Conservation (phyloP, 1,140 invertebrate genomes). For the Theocolax elegans region DNA sequence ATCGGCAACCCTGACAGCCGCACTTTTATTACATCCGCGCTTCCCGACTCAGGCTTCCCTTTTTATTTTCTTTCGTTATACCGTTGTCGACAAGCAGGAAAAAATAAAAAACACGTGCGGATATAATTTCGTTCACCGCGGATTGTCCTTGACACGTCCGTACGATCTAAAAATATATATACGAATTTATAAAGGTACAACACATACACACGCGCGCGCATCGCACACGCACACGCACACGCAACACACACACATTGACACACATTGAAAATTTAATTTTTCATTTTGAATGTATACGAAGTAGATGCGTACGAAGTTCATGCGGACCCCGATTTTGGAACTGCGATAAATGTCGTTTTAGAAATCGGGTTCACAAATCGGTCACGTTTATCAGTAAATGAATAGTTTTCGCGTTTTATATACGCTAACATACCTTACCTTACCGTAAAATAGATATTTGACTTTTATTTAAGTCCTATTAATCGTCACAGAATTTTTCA, state of each 20-base stretch:
- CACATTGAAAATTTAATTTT: too few relatives aligned
- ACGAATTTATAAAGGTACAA: not conserved
- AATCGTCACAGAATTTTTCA: not conserved
- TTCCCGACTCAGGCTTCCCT: not conserved
- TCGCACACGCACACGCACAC: too few relatives aligned
- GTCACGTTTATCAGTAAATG: not conserved
- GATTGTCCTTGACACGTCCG: conserved; percentile 21
- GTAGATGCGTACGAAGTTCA: not conserved
- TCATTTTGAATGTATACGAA: not conserved
- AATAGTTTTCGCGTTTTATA: not conserved
- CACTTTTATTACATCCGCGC: conserved; percentile 47
- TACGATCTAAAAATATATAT: conserved; percentile 11
- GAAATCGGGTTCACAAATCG: not conserved
- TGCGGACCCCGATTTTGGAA: not conserved
- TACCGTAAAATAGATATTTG: conserved; percentile 2
- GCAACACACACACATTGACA: too few relatives aligned
- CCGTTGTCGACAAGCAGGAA: not conserved
- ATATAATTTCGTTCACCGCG: not conserved
- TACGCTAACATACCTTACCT: not conserved
- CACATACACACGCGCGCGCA: too few relatives aligned
- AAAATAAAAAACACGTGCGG: not conserved
- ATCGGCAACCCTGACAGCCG: conserved; percentile 45
- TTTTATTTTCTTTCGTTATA: not conserved
- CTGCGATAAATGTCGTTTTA: not conserved
- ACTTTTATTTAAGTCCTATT: not conserved